These are phyloP conservation scores for Fulmarus glacialis DNA, from an alignment of 2,113 vertebrate species.

Conservation along the genomic window DNA sequence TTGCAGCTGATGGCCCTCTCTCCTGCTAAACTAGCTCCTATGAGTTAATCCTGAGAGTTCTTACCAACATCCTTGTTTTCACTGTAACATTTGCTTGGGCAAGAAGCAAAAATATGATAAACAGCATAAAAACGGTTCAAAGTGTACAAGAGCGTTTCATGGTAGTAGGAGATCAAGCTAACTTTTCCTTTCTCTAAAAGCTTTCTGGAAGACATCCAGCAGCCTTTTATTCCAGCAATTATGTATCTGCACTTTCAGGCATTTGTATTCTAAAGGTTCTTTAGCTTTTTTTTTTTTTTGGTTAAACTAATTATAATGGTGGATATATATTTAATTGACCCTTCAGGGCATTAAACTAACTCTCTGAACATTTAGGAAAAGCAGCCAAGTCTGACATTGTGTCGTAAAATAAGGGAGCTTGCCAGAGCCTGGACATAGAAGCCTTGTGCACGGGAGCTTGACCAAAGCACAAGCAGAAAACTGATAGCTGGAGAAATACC, in stretches of 20 bases:
- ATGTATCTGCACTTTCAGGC: background rate
- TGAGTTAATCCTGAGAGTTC: background rate
- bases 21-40: background rate
- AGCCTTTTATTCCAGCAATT: background rate
- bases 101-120: background rate
- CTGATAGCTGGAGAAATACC: conserved; percentile 41
- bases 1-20: background rate
- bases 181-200: background rate
- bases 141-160: background rate
- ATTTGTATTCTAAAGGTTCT: background rate
- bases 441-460: conserved; percentile 13
- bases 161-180: background rate
- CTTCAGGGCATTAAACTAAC: conserved; percentile 16
- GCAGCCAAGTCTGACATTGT: conserved; percentile 23
- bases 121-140: background rate
- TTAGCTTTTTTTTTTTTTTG: background rate
- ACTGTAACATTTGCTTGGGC: background rate
- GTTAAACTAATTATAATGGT: background rate
- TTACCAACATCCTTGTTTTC: background rate
- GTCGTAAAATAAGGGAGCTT: background rate
- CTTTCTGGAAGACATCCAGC: background rate
- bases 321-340: conserved; percentile 22
- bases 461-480: conserved; percentile 6
- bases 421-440: conserved; percentile 1
- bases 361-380: conserved; percentile 21